Percentiles rank a stretch among this genome's conserved stretches.
phyloP scores from a whole-genome alignment of 2,797 vertebrate genomes.

The Syncerus caffer region DNA sequence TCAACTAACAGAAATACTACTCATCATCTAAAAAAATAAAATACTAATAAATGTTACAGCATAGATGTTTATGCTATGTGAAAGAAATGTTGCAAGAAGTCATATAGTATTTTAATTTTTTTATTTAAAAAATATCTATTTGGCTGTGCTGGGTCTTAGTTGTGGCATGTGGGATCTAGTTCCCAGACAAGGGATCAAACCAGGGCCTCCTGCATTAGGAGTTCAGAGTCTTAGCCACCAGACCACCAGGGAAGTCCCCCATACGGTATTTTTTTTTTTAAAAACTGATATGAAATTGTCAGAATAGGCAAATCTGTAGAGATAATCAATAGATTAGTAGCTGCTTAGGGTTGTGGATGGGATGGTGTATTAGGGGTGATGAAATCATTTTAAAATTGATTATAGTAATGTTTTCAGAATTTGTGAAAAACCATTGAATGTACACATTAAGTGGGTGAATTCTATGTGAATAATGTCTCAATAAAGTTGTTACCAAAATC shows the following conservation, averaged over 20 bases:
- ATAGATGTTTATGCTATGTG: neutral
- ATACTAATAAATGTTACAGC: neutral
- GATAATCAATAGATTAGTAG: neutral
- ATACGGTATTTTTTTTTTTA: neutral
- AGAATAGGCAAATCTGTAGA: neutral
- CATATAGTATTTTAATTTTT: neutral
- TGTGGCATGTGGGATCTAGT: neutral
- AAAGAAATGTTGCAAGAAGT: neutral
- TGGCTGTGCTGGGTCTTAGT: neutral
- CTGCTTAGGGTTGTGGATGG: neutral
- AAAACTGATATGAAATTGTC: neutral
- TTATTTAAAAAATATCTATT: neutral
- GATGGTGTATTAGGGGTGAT: neutral
- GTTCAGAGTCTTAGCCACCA: neutral
- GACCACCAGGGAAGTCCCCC: neutral
- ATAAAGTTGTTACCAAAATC: neutral
- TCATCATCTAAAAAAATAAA: neutral
- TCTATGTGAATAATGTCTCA: neutral
- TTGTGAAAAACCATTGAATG: neutral
- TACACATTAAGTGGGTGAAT: neutral
- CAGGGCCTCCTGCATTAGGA: neutral
- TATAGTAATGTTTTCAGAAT: neutral
- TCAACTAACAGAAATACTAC: neutral
- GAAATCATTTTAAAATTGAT: neutral
- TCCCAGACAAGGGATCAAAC: neutral